phyloP scores from a whole-genome alignment of 2,888 invertebrate species.

The Machimus atricapillus region DNA sequence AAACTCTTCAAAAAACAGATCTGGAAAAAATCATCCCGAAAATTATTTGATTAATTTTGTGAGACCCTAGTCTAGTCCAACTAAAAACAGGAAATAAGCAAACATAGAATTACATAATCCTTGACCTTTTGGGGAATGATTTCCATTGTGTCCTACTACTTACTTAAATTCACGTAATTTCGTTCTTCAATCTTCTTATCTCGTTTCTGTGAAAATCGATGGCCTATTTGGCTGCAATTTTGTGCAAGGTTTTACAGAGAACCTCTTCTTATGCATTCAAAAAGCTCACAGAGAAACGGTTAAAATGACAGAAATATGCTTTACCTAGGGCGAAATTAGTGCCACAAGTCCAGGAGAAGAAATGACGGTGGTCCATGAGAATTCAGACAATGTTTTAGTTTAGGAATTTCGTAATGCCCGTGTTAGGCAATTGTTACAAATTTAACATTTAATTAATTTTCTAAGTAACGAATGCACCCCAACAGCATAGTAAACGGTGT shows the following conservation, averaged over 20 bases:
- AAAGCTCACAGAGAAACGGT: background rate
- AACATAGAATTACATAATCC: background rate
- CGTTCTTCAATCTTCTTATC: background rate
- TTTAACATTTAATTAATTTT: constrained; percentile 22
- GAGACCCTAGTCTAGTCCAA: background rate
- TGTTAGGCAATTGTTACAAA: background rate
- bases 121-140: background rate
- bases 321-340: background rate
- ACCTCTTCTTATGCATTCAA: background rate
- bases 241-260: background rate
- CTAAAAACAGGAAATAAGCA: background rate
- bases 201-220: constrained; percentile 7
- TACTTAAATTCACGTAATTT: background rate
- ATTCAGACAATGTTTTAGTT: background rate
- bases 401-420: background rate
- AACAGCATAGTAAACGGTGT: background rate
- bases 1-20: no score
- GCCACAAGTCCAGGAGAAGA: background rate
- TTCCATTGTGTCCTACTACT: background rate
- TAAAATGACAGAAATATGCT: background rate
- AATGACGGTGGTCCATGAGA: background rate
- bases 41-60: background rate
- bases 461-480: background rate
- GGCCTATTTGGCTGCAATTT: constrained; percentile 16
- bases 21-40: background rate